Percentiles rank a stretch among this genome's conserved stretches.
These are phyloP conservation scores for Rhopalosiphum maidis DNA, from an alignment of 1,140 invertebrate genomes.

Conservation along the genomic window DNA sequence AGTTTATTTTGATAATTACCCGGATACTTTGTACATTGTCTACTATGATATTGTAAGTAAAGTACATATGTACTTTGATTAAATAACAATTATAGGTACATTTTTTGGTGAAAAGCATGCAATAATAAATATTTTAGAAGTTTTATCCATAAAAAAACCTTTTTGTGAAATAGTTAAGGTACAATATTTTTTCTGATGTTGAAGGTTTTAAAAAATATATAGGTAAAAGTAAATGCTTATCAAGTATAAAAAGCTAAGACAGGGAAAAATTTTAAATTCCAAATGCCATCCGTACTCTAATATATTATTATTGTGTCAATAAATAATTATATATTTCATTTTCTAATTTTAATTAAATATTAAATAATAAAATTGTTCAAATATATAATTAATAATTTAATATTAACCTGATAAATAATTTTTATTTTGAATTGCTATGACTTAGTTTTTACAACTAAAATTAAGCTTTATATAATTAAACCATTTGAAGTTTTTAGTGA, in stretches of 20 bases:
- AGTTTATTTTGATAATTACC: background rate
- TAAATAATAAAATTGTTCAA: no score
- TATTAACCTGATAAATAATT: no score
- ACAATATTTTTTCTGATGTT: background rate
- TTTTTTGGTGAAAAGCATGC: background rate
- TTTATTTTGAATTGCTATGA: background rate
- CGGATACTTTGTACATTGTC: background rate
- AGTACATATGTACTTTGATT: background rate
- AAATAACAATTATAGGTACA: background rate
- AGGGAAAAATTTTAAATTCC: no score
- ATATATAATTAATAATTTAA: no score
- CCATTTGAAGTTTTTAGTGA: background rate
- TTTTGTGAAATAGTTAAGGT: no score
- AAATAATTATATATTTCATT: no score
- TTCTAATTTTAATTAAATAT: no score
- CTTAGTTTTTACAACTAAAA: background rate
- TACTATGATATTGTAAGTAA: background rate
- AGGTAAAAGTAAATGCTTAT: background rate
- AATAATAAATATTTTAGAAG: background rate
- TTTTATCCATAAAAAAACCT: background rate
- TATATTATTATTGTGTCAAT: no score
- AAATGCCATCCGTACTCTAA: no score
- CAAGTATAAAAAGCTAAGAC: background rate
- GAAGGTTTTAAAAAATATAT: background rate
- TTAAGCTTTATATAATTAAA: background rate